Evolutionary conservation across 2,888 invertebrate species (phyloP), one percentile per base, ranked within the genome.

Genomic region (Deroplatys truncata): DNA sequence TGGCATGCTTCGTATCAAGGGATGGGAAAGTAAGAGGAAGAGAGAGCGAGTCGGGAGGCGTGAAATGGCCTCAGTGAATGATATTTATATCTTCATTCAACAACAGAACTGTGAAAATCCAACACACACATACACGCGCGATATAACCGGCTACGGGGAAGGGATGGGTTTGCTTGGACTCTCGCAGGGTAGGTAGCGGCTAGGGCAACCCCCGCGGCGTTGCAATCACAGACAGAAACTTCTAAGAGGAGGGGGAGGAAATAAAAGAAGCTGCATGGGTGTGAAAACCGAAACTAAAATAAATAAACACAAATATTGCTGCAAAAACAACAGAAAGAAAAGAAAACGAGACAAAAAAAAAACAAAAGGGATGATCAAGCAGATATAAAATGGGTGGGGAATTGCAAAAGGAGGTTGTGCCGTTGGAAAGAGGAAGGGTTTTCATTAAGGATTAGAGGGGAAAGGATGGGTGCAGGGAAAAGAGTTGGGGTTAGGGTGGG

Each of bases 11-110:
- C 56, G 56, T 72, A 86, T 56, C 86, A 72, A 29, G 56, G n/a
- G 16, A 82, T 25, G 87, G 82, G 87, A 82, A 28, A 49, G 49
- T 28, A 49, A 35, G 87, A 82, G 87, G 82, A 82, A 72, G 82
- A 87, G 87, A 83, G 87, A 87, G 88, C 31, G 92, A 92, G 91
- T 91, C 92, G 92, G 90, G 91, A 91, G 91, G 89, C 88, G 89
- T 88, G 88, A 88, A 89, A 88, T 88, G 88, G 90, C 82, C 83
- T 88, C 83, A 82, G 85, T 85, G 90, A 88, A 88, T 88, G 88
- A 90, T 90, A 90, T 90, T 90, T 90, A 90, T 90, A 88, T 90
- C 90, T 90, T 90, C 88, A 90, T 90, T 88, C 88, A 86, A 82
- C 88, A 86, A 86, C 85, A 88, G 88, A 85, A 83, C 85, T 85